These are phyloP conservation scores for Scaptomyza caliginosa DNA, from an alignment of 2,888 invertebrate genomes.

Conservation along the genomic window DNA sequence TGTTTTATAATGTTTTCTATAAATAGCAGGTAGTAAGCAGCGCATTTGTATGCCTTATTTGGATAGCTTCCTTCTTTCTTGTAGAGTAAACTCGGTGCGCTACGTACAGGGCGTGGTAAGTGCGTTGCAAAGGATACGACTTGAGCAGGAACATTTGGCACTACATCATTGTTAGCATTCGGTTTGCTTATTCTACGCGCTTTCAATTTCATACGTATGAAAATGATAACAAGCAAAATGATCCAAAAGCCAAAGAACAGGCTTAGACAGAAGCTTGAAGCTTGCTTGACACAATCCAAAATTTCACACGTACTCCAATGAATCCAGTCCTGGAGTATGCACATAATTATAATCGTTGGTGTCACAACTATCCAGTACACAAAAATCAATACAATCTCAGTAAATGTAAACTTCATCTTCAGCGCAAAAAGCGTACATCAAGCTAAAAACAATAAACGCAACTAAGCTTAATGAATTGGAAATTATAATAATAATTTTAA, in stretches of 20 bases:
- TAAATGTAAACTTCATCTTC: not conserved
- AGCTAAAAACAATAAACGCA: not conserved
- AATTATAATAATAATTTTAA: too few species aligned
- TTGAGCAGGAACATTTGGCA: too few species aligned
- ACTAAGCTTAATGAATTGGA: not conserved
- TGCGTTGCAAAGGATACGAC: too few species aligned
- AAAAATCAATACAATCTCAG: not conserved
- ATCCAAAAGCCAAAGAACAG: not conserved
- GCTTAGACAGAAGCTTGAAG: not conserved
- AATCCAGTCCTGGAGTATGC: not conserved
- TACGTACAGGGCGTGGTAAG: not conserved
- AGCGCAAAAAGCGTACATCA: not conserved
- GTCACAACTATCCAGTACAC: not conserved
- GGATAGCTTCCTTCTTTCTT: not conserved
- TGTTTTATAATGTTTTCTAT: too few species aligned
- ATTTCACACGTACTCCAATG: accelerated
- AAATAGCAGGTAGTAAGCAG: too few species aligned
- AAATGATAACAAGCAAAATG: not conserved
- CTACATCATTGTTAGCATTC: not conserved
- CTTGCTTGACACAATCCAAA: not conserved
- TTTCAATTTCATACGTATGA: not conserved
- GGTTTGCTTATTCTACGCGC: not conserved
- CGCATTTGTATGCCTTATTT: not conserved
- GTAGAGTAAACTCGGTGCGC: not conserved
- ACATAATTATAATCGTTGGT: not conserved